phyloP scores from a whole-genome alignment of 2,113 vertebrate species.

The Prietella phreatophila region DNA sequence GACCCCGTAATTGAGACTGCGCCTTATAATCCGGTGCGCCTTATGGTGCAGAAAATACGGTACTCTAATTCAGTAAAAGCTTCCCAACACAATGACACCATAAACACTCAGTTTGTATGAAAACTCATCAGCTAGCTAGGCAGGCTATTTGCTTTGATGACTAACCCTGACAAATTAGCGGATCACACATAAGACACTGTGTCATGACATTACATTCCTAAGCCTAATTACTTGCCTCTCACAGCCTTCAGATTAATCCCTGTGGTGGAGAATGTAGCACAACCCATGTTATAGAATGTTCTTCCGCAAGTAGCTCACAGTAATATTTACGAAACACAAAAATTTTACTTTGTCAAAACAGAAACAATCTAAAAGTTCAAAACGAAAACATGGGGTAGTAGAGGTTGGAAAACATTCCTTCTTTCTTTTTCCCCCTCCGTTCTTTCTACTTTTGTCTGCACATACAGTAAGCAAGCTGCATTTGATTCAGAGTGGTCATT shows the following conservation, averaged over 20 bases:
- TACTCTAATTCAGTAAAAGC: background rate
- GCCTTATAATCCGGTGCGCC: no score
- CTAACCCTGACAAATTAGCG: background rate
- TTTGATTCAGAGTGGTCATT: background rate
- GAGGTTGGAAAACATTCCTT: background rate
- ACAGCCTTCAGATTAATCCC: background rate
- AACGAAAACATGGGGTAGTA: background rate
- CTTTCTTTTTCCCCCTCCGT: background rate
- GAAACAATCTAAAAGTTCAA: background rate
- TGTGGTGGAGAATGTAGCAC: background rate
- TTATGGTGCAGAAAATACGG: no score
- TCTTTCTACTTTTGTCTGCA: background rate
- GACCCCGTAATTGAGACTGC: no score
- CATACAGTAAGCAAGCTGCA: background rate
- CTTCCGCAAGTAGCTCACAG: no score
- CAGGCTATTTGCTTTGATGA: conserved; percentile 6
- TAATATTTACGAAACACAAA: background rate
- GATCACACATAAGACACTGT: background rate
- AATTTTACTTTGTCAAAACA: background rate
- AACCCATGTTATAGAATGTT: background rate
- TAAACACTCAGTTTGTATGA: background rate
- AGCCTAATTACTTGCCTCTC: background rate
- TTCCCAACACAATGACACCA: background rate
- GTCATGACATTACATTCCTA: background rate
- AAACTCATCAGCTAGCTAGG: background rate